These are phyloP conservation scores for Lutraria lutraria DNA, from an alignment of 2,888 invertebrate species.

Conservation along the genomic window DNA sequence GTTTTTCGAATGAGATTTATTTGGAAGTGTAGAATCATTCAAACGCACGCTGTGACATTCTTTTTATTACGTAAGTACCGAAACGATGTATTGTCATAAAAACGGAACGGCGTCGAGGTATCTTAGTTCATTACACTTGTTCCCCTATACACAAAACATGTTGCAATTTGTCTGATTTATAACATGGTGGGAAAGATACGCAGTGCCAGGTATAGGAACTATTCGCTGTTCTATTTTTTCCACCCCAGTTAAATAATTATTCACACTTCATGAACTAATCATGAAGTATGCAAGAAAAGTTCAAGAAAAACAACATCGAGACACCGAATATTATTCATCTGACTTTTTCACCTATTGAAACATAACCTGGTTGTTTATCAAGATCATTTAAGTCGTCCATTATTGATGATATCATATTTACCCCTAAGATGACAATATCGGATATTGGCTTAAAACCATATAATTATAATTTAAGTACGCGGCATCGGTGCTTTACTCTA, in stretches of 20 bases:
- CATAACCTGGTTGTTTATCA: not conserved
- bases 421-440: not conserved
- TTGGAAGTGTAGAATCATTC: not conserved
- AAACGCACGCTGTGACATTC: not conserved
- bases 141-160: not conserved
- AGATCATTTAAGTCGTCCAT: not conserved
- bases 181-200: not conserved
- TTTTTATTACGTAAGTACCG: constrained; percentile 3
- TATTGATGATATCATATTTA: not conserved
- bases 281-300: too few species aligned
- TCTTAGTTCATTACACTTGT: not conserved
- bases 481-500: not conserved
- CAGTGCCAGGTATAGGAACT: not conserved
- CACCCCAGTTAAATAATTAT: too few species aligned
- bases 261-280: too few species aligned
- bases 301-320: not conserved
- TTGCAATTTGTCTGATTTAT: not conserved
- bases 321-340: not conserved
- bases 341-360: not conserved
- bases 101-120: not conserved
- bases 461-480: not conserved
- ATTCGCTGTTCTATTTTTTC: too few species aligned
- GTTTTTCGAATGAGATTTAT: not conserved
- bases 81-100: constrained; percentile 17
- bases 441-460: not conserved